Conservation (phyloP, 2,113 vertebrate species). For the Tricholaema leucomelas region DNA sequence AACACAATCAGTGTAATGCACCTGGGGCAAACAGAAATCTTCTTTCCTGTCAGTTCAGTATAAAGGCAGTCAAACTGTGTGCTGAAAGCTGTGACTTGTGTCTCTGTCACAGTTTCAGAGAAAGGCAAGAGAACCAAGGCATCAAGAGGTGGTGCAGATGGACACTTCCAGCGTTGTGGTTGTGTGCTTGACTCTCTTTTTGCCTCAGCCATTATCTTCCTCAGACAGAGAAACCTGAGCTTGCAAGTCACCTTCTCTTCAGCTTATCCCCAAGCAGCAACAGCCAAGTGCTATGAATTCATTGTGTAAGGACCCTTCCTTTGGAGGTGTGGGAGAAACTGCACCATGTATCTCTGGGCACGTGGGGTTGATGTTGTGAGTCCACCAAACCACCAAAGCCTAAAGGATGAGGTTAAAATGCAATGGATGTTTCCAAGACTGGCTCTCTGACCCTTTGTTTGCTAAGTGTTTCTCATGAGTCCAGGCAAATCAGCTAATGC, state of each 20-base stretch:
- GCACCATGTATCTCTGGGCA: accelerated
- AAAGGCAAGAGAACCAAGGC: neutral
- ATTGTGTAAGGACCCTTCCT: neutral
- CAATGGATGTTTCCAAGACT: neutral
- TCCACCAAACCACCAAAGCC: neutral
- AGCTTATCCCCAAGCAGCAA: neutral
- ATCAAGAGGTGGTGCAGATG: neutral
- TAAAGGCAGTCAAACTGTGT: neutral
- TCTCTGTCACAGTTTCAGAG: neutral
- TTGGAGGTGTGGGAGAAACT: neutral
- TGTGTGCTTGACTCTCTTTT: neutral
- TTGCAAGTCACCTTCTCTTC: neutral
- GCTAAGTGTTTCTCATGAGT: neutral
- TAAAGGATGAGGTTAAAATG: neutral
- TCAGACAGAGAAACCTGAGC: neutral
- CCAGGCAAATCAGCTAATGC: neutral
- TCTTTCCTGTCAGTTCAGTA: neutral
- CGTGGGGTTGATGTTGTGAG: neutral
- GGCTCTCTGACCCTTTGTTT: neutral
- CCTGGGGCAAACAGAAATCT: neutral
- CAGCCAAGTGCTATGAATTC: neutral
- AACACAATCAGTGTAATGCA: neutral
- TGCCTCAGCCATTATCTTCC: neutral
- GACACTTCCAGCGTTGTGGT: neutral
- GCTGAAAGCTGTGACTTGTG: neutral